Conservation (phyloP, 2,888 invertebrate genomes). For the Tipula helvola region DNA sequence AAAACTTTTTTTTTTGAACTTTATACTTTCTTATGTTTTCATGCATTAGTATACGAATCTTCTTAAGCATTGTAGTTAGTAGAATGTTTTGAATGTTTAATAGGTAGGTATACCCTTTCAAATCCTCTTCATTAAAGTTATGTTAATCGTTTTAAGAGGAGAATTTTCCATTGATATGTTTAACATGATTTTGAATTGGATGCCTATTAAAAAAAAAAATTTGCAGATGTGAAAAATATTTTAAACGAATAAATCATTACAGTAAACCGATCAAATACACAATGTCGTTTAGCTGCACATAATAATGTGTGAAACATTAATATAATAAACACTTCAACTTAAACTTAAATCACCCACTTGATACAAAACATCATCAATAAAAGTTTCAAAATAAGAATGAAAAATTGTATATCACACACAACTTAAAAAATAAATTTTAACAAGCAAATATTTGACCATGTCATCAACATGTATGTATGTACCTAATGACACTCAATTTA, state of each 20-base stretch:
- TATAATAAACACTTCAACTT: background rate
- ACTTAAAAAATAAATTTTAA: background rate
- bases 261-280: background rate
- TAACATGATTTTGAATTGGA: too few relatives aligned
- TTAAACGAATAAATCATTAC: background rate
- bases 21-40: background rate
- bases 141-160: background rate
- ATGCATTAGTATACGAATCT: background rate
- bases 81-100: background rate
- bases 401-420: background rate
- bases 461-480: background rate
- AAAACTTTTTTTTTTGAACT: background rate
- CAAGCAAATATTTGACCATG: background rate
- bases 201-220: too few relatives aligned
- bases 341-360: background rate
- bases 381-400: background rate
- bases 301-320: background rate
- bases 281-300: background rate
- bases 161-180: too few relatives aligned
- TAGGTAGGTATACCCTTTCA: too few relatives aligned
- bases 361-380: background rate
- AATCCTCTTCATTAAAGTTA: too few relatives aligned
- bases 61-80: background rate
- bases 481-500: background rate
- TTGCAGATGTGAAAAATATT: too few relatives aligned